Evolutionary conservation across 2,113 vertebrate species (phyloP).

Genomic region (Rhombomys opimus): DNA sequence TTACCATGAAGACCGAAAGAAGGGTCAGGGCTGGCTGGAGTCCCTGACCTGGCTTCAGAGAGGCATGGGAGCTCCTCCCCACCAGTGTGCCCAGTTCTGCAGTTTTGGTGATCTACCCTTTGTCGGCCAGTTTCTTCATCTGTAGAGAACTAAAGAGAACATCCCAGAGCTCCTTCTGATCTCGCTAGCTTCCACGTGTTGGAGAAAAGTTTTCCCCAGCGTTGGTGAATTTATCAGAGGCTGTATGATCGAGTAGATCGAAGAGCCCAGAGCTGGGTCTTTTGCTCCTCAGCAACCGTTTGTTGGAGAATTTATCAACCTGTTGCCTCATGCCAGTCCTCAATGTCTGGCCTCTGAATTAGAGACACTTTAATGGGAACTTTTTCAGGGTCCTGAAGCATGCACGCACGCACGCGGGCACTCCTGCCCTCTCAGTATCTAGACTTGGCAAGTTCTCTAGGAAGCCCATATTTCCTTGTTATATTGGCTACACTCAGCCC

Average conservation of each 20-base stretch:
- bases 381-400: constrained; percentile 51
- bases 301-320: background rate
- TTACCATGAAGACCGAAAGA: background rate
- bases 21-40: background rate
- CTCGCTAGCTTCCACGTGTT: background rate
- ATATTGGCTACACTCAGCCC: constrained; percentile 78
- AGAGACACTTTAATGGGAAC: constrained; percentile 32
- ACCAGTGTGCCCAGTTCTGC: fast-evolving
- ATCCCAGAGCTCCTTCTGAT: background rate
- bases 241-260: background rate
- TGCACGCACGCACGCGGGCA: background rate
- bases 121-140: background rate
- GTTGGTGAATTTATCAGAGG: background rate
- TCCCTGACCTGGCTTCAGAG: background rate
- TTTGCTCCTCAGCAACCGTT: background rate
- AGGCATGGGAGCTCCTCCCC: background rate
- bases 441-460: constrained; percentile 56
- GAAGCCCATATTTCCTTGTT: constrained; percentile 83
- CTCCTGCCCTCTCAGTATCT: background rate
- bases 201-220: background rate
- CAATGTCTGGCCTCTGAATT: constrained; percentile 21
- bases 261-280: background rate
- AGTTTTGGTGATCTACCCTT: background rate
- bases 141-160: background rate
- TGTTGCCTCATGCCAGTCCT: background rate